Base-by-base conservation (phyloP, 2,888 invertebrate genomes). In the Archaeoteleia sp. region DNA sequence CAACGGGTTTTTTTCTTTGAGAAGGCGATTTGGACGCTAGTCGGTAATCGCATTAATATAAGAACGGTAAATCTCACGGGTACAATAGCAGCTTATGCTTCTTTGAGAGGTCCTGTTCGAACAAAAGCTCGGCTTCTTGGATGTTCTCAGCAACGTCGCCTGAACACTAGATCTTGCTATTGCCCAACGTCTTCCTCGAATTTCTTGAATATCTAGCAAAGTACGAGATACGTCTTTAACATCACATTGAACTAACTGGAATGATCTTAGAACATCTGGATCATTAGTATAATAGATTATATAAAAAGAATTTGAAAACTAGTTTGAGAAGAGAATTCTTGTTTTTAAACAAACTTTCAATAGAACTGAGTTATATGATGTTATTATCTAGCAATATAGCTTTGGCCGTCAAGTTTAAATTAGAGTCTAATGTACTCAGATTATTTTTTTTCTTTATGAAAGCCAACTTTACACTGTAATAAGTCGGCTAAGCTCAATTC, bases 1-100 rank as follows among this genome's bases (percentile, higher is more conserved):
- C 53, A 57, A 34, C 42, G 61, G 54, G 69, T 67, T 66, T 63
- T 72, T 70, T 72, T 70, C 60, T 66, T 60, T 35, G 40, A 42
- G 46, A 69, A 61, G 67, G 65, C 61, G 67, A 70, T 61, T 63
- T 62, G 55, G 60, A 68, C 57, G 72, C 58, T 34, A 46, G 67
- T 69, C 63, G 71, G 76, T 79, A 80, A 81, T 82, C 81, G 80
- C 76, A 81, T 82, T 81, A 82, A 79, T 78, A 79, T 78, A 79
- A 81, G 76, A 76, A 77, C 74, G 74, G 76, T 80, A 78, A 80
- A 81, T 80, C 78, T 79, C 70, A 67, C 67, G 73, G 68, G 73
- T 71, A 78, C 79, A 77, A 79, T 79, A 71, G 76, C 66, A 54
- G 40, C 63, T 65, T 69, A 70, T 60, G 55, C 58, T 61, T 37